phyloP scores from a whole-genome alignment of 35 echinoderm and acorn worm species.

The Holothuria glaberrima region DNA sequence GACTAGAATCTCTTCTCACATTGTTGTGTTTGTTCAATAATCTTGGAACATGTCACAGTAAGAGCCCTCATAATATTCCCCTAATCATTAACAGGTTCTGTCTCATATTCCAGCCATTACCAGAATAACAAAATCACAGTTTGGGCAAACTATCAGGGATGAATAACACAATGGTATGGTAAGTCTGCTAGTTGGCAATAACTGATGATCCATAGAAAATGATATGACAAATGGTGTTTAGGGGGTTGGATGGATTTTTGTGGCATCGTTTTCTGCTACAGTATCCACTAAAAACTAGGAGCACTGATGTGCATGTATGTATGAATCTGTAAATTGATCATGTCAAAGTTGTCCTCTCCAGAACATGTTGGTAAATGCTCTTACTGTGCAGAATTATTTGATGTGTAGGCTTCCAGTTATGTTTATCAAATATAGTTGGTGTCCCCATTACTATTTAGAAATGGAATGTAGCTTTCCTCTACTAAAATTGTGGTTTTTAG shows the following conservation, averaged over 20 bases:
- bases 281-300: background rate
- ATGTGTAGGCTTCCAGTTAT: background rate
- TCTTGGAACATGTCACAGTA: conserved; percentile 5
- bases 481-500: background rate
- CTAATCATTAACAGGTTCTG: background rate
- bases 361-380: conserved; percentile 26
- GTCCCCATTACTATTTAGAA: background rate
- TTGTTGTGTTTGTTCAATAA: conserved; percentile 7
- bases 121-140: background rate
- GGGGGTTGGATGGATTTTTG: background rate
- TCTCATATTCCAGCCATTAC: conserved; percentile 1
- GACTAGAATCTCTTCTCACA: background rate
- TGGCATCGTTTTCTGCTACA: conserved; percentile 12
- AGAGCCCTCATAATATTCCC: background rate
- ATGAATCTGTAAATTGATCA: conserved; percentile 19
- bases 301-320: background rate
- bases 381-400: conserved; percentile 7
- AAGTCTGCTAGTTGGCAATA: conserved; percentile 14
- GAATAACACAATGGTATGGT: conserved; percentile 9
- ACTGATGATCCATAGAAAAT: background rate
- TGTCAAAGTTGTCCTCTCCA: conserved; percentile 7
- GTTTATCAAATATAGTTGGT: conserved; percentile 21
- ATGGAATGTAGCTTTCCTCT: conserved; percentile 7
- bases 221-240: conserved; percentile 20
- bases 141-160: background rate